Conservation (phyloP, 1,140 invertebrate genomes). For the Aricia agestis region DNA sequence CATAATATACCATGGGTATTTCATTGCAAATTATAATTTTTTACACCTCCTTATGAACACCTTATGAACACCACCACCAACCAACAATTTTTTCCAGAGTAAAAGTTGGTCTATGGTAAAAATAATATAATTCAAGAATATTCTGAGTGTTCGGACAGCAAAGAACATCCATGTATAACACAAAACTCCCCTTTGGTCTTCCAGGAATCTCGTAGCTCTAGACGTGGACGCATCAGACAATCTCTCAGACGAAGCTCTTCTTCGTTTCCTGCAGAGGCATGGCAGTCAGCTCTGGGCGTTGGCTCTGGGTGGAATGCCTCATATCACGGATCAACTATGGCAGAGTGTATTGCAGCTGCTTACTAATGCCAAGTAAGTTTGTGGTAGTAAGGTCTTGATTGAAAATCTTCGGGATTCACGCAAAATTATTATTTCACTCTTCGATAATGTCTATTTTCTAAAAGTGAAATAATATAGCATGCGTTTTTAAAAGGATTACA, state of each 20-base stretch:
- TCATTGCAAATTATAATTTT: too few species aligned
- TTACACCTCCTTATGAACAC: too few species aligned
- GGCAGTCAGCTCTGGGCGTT: conserved; percentile 93
- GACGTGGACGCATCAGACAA: conserved; percentile 97
- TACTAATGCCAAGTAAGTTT: conserved; percentile 89
- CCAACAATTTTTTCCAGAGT: too few species aligned
- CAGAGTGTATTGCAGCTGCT: conserved; percentile 92
- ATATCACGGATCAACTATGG: conserved; percentile 98
- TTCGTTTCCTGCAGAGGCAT: conserved; percentile 92
- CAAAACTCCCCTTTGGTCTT: background rate
- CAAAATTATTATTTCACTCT: background rate
- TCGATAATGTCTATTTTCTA: too few species aligned
- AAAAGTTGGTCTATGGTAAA: too few species aligned
- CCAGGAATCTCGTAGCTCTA: conserved; percentile 87
- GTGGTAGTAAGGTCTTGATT: background rate
- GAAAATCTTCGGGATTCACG: background rate
- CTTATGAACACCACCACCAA: too few species aligned
- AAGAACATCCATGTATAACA: too few species aligned
- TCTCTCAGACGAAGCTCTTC: conserved; percentile 92
- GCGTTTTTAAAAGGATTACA: too few species aligned
- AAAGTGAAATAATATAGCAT: too few species aligned
- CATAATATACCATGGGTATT: too few species aligned
- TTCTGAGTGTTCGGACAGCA: too few species aligned
- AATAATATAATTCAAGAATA: too few species aligned
- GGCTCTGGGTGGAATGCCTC: conserved; percentile 95